Percentiles rank a stretch among this genome's conserved stretches.
These are phyloP conservation scores for Keiferia lycopersicella DNA, from an alignment of 2,888 invertebrate species.

Conservation along the genomic window DNA sequence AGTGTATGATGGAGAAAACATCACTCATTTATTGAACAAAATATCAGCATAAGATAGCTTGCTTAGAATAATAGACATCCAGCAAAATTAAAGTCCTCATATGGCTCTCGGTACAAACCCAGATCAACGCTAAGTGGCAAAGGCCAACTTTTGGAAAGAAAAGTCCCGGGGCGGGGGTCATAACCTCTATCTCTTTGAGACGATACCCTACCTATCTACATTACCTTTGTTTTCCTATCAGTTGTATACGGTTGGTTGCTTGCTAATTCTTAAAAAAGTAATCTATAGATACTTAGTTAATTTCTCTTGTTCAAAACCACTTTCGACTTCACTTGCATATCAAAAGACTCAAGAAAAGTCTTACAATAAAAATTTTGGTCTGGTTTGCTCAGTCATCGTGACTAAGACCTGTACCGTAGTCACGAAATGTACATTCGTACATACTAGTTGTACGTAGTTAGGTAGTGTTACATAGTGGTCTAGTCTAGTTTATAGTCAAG, in stretches of 20 bases:
- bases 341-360: conserved; percentile 2
- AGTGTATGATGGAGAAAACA: background rate
- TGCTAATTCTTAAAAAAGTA: background rate
- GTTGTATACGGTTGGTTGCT: too few relatives aligned
- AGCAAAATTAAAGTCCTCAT: too few relatives aligned
- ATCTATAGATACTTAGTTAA: background rate
- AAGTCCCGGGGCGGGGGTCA: too few relatives aligned
- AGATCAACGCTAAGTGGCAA: too few relatives aligned
- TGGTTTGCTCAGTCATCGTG: background rate
- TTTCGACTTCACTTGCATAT: conserved; percentile 9
- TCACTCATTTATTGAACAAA: too few relatives aligned
- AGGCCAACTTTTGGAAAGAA: too few relatives aligned
- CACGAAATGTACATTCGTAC: background rate
- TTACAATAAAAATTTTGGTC: background rate
- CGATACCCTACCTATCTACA: too few relatives aligned
- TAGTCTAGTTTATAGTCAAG: conserved; percentile 13
- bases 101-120: too few relatives aligned
- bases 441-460: background rate
- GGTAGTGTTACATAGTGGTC: background rate
- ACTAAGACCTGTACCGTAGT: background rate
- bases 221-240: too few relatives aligned
- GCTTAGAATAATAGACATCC: too few relatives aligned
- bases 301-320: background rate
- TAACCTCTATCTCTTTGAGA: too few relatives aligned
- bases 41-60: too few relatives aligned